Evolutionary conservation across 2,888 invertebrate species (phyloP), one percentile per base, ranked within the genome.

Genomic region (Saturnia pavonia): DNA sequence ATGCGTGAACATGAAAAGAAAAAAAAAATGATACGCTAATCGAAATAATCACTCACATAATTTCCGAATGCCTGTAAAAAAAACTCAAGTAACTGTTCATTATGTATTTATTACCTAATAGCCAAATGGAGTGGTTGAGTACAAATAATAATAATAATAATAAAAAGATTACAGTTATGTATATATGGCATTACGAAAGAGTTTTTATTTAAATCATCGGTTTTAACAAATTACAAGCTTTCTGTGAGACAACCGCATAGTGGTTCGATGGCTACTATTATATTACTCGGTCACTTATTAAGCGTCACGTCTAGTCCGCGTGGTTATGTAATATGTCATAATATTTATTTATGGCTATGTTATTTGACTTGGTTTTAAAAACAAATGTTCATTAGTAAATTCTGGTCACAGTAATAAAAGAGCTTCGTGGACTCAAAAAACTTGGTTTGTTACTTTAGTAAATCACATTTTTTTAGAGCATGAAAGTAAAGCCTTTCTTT

Each of bases 201-300:
- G 84, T 85, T 87, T 86, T 85, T 85, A 81, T 85, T 87, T 83
- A 85, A 87, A 86, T 83, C 78, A 80, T 79, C 80, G 76, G 79
- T 84, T 86, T 65, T 84, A 84, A 83, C 82, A 85, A 87, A 88
- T 88, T 87, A 84, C 79, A 80, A 75, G 72, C 75, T 85, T 80
- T 82, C 77, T 76, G 77, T 80, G 78, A 76, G 79, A 80, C 80
- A 81, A 72, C 77, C 77, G 77, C 75, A 76, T 81, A 76, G 78
- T 81, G 75, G 75, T 72, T 73, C 77, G 79, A 78, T 76, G 78
- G 76, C 74, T 76, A 72, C 75, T 80, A 82, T 85, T 85, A 79
- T 74, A 77, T 84, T 72, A 74, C 70, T 73, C 4, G 71, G 74
- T 79, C 67, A 75, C 78, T 78, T 78, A 14, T 73, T 16, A 71